A percentile compares a stretch with the other conserved stretches of the same genome.
Conservation (phyloP, 2,888 invertebrate species). For the Brenthis hecate region DNA sequence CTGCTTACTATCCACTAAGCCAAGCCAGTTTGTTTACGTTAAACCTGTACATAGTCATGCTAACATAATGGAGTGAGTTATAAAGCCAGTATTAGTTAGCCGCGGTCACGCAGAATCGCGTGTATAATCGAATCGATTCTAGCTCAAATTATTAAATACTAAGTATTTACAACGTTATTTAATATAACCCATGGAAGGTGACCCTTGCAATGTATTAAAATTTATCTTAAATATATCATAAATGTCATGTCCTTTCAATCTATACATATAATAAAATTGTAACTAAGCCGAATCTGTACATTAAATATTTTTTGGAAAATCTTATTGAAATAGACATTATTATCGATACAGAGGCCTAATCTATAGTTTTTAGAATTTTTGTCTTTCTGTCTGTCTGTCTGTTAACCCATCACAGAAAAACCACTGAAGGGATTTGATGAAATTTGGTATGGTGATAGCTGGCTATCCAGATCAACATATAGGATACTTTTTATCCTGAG, state of each 20-base stretch:
- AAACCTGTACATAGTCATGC: slow-evolving; percentile 27
- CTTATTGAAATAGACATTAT: too few relatives aligned
- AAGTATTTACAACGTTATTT: slow-evolving; percentile 28
- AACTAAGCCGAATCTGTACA: too few relatives aligned
- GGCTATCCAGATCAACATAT: too few relatives aligned
- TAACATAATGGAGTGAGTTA: slow-evolving; percentile 29
- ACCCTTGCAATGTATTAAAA: neutral
- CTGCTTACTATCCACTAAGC: slow-evolving; percentile 31
- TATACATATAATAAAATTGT: too few relatives aligned
- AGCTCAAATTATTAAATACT: slow-evolving; percentile 26
- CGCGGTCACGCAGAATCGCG: slow-evolving; percentile 35
- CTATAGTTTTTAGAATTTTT: too few relatives aligned
- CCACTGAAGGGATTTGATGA: too few relatives aligned
- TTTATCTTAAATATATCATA: neutral
- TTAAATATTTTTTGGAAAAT: too few relatives aligned
- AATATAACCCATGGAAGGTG: slow-evolving; percentile 1
- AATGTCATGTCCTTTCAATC: neutral
- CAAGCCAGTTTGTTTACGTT: slow-evolving; percentile 26
- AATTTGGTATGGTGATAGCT: too few relatives aligned
- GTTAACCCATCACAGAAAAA: too few relatives aligned
- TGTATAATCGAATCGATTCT: slow-evolving; percentile 28
- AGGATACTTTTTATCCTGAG: too few relatives aligned
- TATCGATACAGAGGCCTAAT: too few relatives aligned
- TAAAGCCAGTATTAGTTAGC: slow-evolving; percentile 30
- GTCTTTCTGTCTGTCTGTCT: too few relatives aligned